These are phyloP conservation scores for Campoletis raptor DNA, from an alignment of 2,888 invertebrate genomes.

Conservation along the genomic window DNA sequence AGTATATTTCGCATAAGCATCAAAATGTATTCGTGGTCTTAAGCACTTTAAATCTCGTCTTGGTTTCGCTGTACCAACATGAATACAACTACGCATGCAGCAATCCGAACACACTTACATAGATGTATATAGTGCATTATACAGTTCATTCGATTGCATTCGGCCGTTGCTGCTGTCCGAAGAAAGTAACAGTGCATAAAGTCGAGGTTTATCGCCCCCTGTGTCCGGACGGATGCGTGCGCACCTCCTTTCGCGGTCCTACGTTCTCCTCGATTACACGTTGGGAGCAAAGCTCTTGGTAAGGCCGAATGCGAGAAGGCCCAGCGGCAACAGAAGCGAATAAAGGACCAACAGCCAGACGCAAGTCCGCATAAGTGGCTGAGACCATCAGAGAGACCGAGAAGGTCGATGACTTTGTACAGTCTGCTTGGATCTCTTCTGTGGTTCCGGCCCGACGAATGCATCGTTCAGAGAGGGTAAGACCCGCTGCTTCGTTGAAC, in stretches of 20 bases:
- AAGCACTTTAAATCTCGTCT: constrained; percentile 13
- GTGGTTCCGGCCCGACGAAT: constrained; percentile 65
- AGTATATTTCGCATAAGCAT: not conserved
- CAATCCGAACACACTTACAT: not conserved
- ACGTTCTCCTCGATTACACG: constrained; percentile 25
- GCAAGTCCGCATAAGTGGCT: constrained; percentile 53
- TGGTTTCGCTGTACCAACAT: not conserved
- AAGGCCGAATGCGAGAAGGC: not conserved
- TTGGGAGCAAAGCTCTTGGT: constrained; percentile 21
- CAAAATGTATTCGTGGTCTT: constrained; percentile 46
- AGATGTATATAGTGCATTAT: not conserved
- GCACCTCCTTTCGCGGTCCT: constrained; percentile 58
- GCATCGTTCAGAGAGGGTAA: constrained; percentile 48
- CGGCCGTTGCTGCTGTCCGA: constrained; percentile 49
- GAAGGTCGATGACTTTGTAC: constrained; percentile 62
- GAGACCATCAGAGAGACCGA: constrained; percentile 55
- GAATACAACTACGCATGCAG: not conserved
- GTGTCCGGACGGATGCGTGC: constrained; percentile 53
- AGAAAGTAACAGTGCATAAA: constrained; percentile 70
- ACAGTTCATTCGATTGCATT: constrained; percentile 42
- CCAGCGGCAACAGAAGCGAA: constrained; percentile 63
- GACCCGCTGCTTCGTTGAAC: constrained; percentile 11
- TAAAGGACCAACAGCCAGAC: constrained; percentile 56
- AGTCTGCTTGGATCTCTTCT: constrained; percentile 45
- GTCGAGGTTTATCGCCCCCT: constrained; percentile 59